These are phyloP conservation scores for Drosophila nr. fundita DNA, from an alignment of 2,888 invertebrate genomes.

Conservation along the genomic window DNA sequence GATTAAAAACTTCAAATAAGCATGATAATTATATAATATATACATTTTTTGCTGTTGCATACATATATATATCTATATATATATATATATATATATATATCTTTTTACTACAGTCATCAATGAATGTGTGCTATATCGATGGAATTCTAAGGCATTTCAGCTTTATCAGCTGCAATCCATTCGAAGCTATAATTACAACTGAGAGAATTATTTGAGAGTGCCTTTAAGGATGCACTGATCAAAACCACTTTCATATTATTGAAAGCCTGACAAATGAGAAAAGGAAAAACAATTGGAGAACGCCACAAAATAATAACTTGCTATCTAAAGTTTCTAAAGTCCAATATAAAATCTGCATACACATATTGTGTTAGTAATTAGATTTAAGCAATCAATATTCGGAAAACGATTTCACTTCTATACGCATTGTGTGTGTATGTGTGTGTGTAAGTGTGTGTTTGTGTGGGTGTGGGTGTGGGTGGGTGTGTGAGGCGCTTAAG, in stretches of 20 bases:
- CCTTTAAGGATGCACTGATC: neutral
- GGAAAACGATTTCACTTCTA: neutral
- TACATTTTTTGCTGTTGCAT: neutral
- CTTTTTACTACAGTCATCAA: neutral
- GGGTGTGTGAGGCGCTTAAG: conserved; percentile 29
- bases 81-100: too few relatives aligned
- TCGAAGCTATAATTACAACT: neutral
- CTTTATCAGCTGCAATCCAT: neutral
- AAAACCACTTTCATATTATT: neutral
- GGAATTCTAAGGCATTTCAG: neutral
- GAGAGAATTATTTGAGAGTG: neutral
- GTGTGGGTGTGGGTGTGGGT: conserved; percentile 1
- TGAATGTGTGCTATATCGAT: neutral
- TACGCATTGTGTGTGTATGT: neutral
- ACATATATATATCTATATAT: too few relatives aligned
- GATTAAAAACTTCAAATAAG: neutral
- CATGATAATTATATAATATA: neutral
- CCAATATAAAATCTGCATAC: neutral
- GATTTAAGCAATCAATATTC: conserved; percentile 1
- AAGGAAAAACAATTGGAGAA: neutral
- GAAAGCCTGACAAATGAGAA: neutral
- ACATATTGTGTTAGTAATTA: neutral
- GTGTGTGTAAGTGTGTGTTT: neutral
- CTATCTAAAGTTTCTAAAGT: neutral
- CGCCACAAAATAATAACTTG: neutral